Base-by-base conservation (phyloP, 2,797 vertebrate species). In the Okamejei kenojei region DNA sequence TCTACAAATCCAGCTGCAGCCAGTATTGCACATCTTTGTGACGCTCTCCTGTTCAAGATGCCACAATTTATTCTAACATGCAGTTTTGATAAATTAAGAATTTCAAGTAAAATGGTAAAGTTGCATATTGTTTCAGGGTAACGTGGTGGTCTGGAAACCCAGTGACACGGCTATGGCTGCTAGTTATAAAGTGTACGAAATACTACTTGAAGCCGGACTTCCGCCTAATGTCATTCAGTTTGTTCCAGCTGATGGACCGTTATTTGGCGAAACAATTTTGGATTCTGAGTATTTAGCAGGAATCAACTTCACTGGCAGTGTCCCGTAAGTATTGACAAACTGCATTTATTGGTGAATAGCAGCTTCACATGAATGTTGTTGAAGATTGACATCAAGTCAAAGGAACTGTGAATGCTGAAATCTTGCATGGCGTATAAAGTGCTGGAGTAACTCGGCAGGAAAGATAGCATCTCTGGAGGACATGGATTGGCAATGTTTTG, bases 131-230 rank as follows among this genome's bases (percentile, higher is more conserved):
- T 63, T 90, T 29, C 94, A 99, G 99, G 99, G 99, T 13, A 99
- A 99, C 0, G 98, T 99, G 71, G 98, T 99, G 0, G 95, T 99
- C 93, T 99, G 98, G 98, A 99, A 99, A 94, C 98, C 98, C 94
- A 99, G 99, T 0, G 98, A 99, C 95, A 95, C 97, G 0, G 98
- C 99, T 76, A 94, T 99, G 95, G 97, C 98, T 2, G 97, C 98
- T 90, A 99, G 97, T 96, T 98, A 98, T 0, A 95, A 97, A 0
- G 97, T 99, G 32, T 99, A 99, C 96, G 95, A 93, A 45, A 45
- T 97, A 93, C 97, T 99, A 90, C 96, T 97, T 2, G 97, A 99
- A 93, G 96, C 97, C 0, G 98, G 99, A 7, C 96, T 99, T 17
- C 99, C 99, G 0, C 98, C 98, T 0, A 96, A 97, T 93, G 94